phyloP scores from a whole-genome alignment of 1,140 invertebrate genomes.

The Plutomurus gul region DNA sequence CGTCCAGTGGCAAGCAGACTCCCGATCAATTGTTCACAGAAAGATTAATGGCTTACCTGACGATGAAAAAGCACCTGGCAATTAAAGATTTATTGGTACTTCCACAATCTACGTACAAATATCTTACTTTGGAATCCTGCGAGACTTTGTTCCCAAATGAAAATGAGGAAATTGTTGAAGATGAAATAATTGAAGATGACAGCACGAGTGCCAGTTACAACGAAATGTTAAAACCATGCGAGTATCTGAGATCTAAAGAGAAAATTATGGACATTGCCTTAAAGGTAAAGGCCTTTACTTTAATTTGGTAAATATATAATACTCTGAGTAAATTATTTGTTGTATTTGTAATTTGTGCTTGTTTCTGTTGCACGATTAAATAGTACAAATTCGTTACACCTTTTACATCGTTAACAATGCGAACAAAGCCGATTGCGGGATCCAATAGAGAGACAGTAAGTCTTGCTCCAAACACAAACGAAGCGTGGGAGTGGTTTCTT shows the following conservation, averaged over 20 bases:
- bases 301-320: too few species aligned
- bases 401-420: conserved; percentile 57
- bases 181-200: not conserved
- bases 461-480: not conserved
- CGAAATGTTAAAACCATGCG: not conserved
- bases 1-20: not conserved
- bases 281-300: not conserved
- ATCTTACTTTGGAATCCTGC: not conserved
- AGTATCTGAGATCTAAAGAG: not conserved
- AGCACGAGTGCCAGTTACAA: not conserved
- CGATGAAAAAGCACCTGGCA: conserved; percentile 66
- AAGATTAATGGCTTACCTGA: conserved; percentile 70
- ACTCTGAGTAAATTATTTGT: too few species aligned
- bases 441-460: not conserved
- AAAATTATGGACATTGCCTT: not conserved
- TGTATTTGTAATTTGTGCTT: too few species aligned
- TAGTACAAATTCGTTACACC: conserved; percentile 59
- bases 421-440: conserved; percentile 4
- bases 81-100: not conserved
- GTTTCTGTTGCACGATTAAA: too few species aligned
- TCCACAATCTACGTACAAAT: not conserved
- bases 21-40: conserved; percentile 59
- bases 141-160: not conserved
- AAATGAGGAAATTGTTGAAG: not conserved
- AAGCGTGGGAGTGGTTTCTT: not conserved